These are phyloP conservation scores for Nerophis lumbriciformis DNA, from an alignment of 2,113 vertebrate species.

Conservation along the genomic window DNA sequence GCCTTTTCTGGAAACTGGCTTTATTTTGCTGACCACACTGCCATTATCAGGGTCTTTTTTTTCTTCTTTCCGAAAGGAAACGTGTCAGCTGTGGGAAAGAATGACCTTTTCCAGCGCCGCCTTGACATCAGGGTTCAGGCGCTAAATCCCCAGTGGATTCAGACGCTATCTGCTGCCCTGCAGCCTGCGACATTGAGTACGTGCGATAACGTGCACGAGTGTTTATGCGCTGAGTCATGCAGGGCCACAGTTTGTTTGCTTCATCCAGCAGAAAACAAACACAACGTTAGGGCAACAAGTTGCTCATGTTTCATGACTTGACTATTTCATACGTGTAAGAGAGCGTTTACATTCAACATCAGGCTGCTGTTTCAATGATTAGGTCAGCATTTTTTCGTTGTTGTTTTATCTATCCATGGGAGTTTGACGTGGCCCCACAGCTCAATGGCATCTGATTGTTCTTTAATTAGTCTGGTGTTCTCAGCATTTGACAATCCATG, in stretches of 20 bases:
- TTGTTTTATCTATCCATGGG: background rate
- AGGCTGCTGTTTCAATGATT: background rate
- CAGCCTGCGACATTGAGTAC: slow-evolving; percentile 13
- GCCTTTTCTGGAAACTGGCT: background rate
- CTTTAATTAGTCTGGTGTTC: too few species aligned
- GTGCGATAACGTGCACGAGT: slow-evolving; percentile 4
- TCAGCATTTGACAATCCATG: too few species aligned
- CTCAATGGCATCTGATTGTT: too few species aligned
- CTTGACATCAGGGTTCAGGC: slow-evolving; percentile 45
- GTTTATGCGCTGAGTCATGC: slow-evolving; percentile 1
- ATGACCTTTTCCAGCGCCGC: slow-evolving; percentile 26
- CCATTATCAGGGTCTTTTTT: slow-evolving; percentile 50
- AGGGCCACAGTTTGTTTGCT: background rate
- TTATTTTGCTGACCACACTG: slow-evolving; percentile 3
- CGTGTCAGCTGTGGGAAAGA: slow-evolving; percentile 10
- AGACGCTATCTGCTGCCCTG: slow-evolving; percentile 49
- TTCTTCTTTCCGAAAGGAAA: slow-evolving; percentile 41
- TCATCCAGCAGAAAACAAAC: background rate
- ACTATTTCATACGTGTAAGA: background rate
- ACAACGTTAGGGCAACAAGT: background rate
- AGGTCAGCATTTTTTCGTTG: background rate
- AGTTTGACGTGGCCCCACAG: background rate
- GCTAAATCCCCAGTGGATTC: slow-evolving; percentile 25
- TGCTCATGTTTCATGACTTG: background rate
- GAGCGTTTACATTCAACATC: background rate